Percentiles rank a stretch among this genome's conserved stretches.
phyloP scores from a whole-genome alignment of 2,888 invertebrate species.

The Acrobasis consociella region DNA sequence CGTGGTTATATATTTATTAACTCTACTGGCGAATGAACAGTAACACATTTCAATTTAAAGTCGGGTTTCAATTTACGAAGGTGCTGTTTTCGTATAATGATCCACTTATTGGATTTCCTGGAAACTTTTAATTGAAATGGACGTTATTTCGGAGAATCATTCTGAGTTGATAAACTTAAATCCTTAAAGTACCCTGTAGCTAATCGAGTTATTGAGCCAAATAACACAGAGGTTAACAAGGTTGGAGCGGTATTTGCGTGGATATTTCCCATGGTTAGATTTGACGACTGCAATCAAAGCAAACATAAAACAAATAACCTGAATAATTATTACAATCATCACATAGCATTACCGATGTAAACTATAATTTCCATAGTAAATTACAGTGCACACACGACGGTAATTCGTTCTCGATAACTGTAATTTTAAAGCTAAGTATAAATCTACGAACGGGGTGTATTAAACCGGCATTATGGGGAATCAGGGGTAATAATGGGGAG shows the following conservation, averaged over 20 bases:
- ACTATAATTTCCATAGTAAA: constrained; percentile 40
- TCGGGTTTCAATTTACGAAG: background rate
- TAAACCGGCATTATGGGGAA: constrained; percentile 76
- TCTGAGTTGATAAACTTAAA: constrained; percentile 26
- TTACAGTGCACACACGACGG: constrained; percentile 33
- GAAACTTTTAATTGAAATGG: constrained; percentile 27
- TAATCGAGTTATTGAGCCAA: background rate
- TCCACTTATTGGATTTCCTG: constrained; percentile 13
- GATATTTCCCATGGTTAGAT: constrained; percentile 17
- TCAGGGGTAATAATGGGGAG: constrained; percentile 79
- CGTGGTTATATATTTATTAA: constrained; percentile 1
- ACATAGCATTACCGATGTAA: constrained; percentile 29
- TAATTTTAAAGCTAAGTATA: constrained; percentile 53
- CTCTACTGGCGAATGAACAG: background rate
- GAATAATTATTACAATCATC: constrained; percentile 30
- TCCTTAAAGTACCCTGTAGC: background rate
- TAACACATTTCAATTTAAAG: background rate
- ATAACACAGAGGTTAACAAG: constrained; percentile 4
- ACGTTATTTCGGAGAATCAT: constrained; percentile 17
- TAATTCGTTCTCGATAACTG: constrained; percentile 50
- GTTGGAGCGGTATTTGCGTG: background rate
- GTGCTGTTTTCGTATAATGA: constrained; percentile 3
- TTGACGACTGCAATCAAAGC: constrained; percentile 11
- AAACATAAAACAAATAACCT: constrained; percentile 23
- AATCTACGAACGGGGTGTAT: constrained; percentile 57